These are phyloP conservation scores for Trematomus bernacchii DNA, from an alignment of 2,797 vertebrate genomes.

Conservation along the genomic window DNA sequence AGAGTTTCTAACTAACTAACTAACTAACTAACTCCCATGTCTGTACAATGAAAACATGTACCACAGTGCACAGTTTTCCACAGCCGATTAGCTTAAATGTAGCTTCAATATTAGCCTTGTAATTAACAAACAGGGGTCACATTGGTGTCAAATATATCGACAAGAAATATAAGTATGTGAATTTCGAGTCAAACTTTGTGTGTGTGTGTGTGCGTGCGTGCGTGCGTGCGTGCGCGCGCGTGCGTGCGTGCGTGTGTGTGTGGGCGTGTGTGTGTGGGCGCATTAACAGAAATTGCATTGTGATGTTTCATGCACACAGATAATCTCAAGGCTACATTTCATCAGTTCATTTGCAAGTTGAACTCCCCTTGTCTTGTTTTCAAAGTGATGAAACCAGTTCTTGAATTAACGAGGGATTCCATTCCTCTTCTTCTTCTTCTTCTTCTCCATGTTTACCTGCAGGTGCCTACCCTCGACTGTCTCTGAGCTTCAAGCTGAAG, in stretches of 20 bases:
- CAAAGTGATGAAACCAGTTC: conserved; percentile 70
- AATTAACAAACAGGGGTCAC: too few relatives aligned
- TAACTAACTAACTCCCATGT: too few relatives aligned
- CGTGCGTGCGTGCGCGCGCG: too few relatives aligned
- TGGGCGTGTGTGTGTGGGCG: not conserved
- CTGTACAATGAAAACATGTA: too few relatives aligned
- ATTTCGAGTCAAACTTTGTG: too few relatives aligned
- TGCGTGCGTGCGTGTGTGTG: not conserved
- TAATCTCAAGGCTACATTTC: conserved; percentile 68
- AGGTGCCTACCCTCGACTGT: conserved; percentile 99
- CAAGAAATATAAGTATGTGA: too few relatives aligned
- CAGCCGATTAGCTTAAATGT: too few relatives aligned
- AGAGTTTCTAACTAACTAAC: too few relatives aligned
- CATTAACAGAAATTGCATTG: not conserved
- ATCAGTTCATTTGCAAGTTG: conserved; percentile 65
- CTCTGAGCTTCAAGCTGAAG: conserved; percentile 98
- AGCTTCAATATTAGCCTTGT: too few relatives aligned
- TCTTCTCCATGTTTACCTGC: conserved; percentile 39
- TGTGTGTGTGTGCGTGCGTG: too few relatives aligned
- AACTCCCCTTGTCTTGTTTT: conserved; percentile 68
- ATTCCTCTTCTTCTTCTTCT: conserved; percentile 9
- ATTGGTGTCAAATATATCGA: too few relatives aligned
- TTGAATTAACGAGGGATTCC: conserved; percentile 24
- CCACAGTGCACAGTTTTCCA: too few relatives aligned
- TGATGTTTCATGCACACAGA: conserved; percentile 7